Percentiles rank a stretch among this genome's conserved stretches.
Conservation (phyloP, 2,113 vertebrate genomes). For the Zootoca vivipara region DNA sequence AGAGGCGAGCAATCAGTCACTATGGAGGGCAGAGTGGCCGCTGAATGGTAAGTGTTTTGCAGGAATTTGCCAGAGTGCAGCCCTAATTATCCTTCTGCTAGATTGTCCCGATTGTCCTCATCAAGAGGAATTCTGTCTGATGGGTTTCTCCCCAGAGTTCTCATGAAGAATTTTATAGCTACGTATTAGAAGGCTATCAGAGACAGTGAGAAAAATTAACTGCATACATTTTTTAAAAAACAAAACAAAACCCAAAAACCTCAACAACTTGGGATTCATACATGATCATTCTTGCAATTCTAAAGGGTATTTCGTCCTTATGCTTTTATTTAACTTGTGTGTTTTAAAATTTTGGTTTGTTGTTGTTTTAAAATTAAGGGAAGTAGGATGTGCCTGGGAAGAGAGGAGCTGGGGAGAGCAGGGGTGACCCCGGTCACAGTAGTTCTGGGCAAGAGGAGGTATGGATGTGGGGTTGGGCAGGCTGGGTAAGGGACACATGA, state of each 20-base stretch:
- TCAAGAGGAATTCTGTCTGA: slow-evolving; percentile 30
- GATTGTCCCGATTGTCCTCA: slow-evolving; percentile 30
- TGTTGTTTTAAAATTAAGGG: too few relatives aligned
- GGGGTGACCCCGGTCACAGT: too few relatives aligned
- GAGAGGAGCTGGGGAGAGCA: too few relatives aligned
- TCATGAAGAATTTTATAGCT: slow-evolving; percentile 9
- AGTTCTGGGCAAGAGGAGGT: too few relatives aligned
- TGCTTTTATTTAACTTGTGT: background rate
- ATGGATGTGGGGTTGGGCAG: too few relatives aligned
- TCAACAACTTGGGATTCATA: background rate
- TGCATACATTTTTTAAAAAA: background rate
- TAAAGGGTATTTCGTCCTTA: background rate
- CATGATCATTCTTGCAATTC: slow-evolving; percentile 15
- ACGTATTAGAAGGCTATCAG: slow-evolving; percentile 6
- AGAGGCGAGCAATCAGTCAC: slow-evolving; percentile 52
- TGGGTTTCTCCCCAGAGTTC: background rate
- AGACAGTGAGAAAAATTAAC: background rate
- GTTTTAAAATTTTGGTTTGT: too few relatives aligned
- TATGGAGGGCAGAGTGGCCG: slow-evolving; percentile 55
- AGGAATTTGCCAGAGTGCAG: slow-evolving; percentile 62
- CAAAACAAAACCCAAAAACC: too few relatives aligned
- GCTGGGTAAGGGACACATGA: too few relatives aligned
- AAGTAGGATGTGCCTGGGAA: too few relatives aligned
- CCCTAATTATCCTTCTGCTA: slow-evolving; percentile 24
- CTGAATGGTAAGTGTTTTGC: slow-evolving; percentile 65